Evolutionary conservation across 2,797 vertebrate genomes (phyloP), one percentile per base, ranked within the genome.

Genomic region (Micropoecilia bifurca): DNA sequence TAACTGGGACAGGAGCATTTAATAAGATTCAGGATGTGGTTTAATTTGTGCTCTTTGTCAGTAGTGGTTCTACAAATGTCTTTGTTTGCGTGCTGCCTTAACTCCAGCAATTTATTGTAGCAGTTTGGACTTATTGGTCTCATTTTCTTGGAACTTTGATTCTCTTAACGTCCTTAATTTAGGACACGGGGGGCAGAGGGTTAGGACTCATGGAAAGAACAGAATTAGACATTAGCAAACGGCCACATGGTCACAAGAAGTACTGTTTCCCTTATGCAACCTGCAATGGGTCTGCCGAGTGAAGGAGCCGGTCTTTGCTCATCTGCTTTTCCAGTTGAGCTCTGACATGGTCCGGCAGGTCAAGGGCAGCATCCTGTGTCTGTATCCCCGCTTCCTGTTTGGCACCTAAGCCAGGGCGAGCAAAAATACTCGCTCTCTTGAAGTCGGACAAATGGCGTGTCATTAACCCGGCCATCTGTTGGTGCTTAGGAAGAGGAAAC

Each of bases 401-500:
- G 91, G 88, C 91, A 91, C 88, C 84, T 85, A 78, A 71, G 80
- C 78, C 30, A 18, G 12, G 30, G 36, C 73, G 73, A 45, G 45
- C 57, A 76, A 48, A 80, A 78, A 80, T 87, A 83, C 57, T 72
- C 46, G 7, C 71, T 77, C 80, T 80, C 82, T 85, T 85, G 80
- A 88, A 73, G 89, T 73, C 3, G 74, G 74, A 73, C 89, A 83
- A 85, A 83, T 88, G 87, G 76, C 28, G 43, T 77, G 89, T 75
- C 25, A 66, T 92, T 89, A 85, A 82, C 84, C 6, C 1, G 46
- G 77, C 89, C 94, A 94, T 94, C 92, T 94, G 94, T 47, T 78
- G 82, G 57, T 39, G 76, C 43, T 84, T 88, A 93, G 95, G 94
- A 95, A 94, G 90, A 89, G 94, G 92, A 94, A 94, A 90, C 84